Conservation (phyloP, 2,888 invertebrate genomes). For the Polydesmus complanatus region DNA sequence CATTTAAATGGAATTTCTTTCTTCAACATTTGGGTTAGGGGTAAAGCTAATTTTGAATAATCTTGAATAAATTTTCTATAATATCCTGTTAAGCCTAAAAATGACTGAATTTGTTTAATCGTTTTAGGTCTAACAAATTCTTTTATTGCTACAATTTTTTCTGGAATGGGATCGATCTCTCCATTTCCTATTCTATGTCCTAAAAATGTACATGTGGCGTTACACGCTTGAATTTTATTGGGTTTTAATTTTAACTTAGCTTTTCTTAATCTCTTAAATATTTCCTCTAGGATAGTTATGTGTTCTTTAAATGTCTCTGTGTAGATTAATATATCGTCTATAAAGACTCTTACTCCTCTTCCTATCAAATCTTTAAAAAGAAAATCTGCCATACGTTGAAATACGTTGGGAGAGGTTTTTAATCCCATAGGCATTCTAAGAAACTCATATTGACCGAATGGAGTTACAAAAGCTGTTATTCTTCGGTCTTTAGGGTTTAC, state of each 20-base stretch:
- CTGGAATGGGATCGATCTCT: conserved; percentile 7
- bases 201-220: conserved; percentile 11
- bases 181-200: conserved; percentile 15
- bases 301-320: neutral
- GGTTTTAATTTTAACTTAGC: conserved; percentile 9
- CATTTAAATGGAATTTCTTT: neutral
- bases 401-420: no score
- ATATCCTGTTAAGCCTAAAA: conserved; percentile 17
- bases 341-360: no score
- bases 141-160: conserved; percentile 14
- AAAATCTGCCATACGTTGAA: no score
- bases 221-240: neutral
- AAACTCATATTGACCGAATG: no score
- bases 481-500: no score
- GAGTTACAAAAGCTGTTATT: no score
- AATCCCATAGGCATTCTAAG: no score
- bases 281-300: neutral
- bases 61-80: conserved; percentile 11
- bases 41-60: neutral
- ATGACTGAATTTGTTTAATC: conserved; percentile 11
- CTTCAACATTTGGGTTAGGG: neutral
- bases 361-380: no score
- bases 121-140: conserved; percentile 7
- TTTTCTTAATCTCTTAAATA: neutral
- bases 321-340: neutral